These are phyloP conservation scores for Piezodorus guildinii DNA, from an alignment of 1,140 invertebrate genomes.

Conservation along the genomic window DNA sequence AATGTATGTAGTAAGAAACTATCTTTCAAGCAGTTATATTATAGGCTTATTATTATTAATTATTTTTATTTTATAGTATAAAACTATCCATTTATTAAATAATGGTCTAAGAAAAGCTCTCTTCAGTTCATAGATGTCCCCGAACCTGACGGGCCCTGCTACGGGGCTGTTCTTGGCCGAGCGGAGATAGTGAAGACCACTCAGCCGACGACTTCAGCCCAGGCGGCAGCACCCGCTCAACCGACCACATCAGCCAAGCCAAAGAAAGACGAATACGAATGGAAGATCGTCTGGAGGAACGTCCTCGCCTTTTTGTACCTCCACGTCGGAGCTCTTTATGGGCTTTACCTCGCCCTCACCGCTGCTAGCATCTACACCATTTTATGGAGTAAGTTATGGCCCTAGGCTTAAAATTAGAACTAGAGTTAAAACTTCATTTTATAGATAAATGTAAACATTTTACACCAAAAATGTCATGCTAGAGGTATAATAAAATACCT, in stretches of 20 bases:
- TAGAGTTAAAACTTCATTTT: no score
- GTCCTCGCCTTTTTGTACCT: slow-evolving; percentile 53
- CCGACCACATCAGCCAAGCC: not conserved
- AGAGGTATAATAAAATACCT: no score
- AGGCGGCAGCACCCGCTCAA: not conserved
- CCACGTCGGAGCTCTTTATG: slow-evolving; percentile 48
- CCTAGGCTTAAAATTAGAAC: not conserved
- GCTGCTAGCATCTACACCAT: slow-evolving; percentile 39
- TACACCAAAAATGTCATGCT: no score
- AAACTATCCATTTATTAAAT: no score
- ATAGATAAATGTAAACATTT: no score
- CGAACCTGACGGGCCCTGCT: slow-evolving; percentile 30
- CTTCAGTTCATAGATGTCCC: slow-evolving; percentile 28
- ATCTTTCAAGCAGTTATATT: no score
- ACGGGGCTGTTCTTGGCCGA: slow-evolving; percentile 32
- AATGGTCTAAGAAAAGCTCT: not conserved
- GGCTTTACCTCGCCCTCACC: slow-evolving; percentile 44
- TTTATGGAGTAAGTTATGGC: slow-evolving; percentile 40
- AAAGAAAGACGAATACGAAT: slow-evolving; percentile 35
- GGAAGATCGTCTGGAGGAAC: slow-evolving; percentile 60
- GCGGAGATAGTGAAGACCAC: slow-evolving; percentile 28
- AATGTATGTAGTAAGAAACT: no score
- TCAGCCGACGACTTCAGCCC: not conserved
- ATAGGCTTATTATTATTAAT: no score
- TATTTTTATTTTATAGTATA: no score